Evolutionary conservation across 1,140 invertebrate species (phyloP), one percentile per base, ranked within the genome.

Genomic region (Euschistus heros): DNA sequence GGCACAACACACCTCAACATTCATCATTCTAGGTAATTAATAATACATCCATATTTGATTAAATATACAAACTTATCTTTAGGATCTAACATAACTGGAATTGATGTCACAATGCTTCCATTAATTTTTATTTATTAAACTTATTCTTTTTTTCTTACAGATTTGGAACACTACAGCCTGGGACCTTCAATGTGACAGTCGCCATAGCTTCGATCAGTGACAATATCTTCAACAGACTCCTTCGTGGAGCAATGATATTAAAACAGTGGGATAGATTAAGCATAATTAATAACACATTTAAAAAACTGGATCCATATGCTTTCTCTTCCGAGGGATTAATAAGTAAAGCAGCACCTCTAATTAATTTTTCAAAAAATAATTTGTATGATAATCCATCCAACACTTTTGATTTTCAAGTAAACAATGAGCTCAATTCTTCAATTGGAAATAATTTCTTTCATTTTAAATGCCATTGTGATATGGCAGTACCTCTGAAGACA

Each of bases 221-320:
- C 69, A 85, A 84, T 72, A 76, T 80, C 60, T 84, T 89, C 67
- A 74, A 78, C 44, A 75, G 74, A 20, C 75, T 88, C 6, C 75
- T 76, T 22, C 74, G 76, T 14, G 74, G 74, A 30, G 81, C 81
- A 20, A 80, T 87, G 30, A 76, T 76, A 20, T 72, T 89, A 13
- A 76, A 80, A 8, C 77, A 82, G 7, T 86, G 84, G 81, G 86
- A 82, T 70, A 78, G 75, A 66, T 76, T 87, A 15, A 71, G 74
- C 8, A 80, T 88, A 67, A 80, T 84, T 62, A 74, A 80, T 63
- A 87, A 87, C 69, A 77, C 80, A 18, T 86, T 88, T 69, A 73
- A 80, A 24, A 72, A 76, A 27, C 68, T 87, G 4, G 76, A 80
- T 10, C 64, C 74, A 0, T 76, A 82, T 47, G 81, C 83, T 22